Evolutionary conservation across 2,888 invertebrate genomes (phyloP).

Genomic region (Clanis bilineata): DNA sequence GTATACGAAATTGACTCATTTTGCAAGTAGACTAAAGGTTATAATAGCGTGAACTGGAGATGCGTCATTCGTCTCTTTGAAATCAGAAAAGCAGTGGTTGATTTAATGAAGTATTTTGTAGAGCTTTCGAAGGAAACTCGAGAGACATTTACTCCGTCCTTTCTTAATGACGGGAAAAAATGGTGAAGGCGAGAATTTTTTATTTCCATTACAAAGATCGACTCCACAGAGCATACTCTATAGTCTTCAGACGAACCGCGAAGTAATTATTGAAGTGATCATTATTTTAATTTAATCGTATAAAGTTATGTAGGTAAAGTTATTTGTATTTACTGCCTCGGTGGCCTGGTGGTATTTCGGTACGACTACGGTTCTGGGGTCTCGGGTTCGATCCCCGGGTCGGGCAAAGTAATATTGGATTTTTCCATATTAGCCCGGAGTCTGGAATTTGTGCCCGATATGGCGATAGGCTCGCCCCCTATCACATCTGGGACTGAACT

Average conservation of each 20-base stretch:
- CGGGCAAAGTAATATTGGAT: no score
- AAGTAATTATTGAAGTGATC: not conserved
- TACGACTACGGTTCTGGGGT: no score
- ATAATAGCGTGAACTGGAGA: not conserved
- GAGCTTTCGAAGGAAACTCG: slow-evolving; percentile 27
- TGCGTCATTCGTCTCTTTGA: slow-evolving; percentile 16
- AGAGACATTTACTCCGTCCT: slow-evolving; percentile 21
- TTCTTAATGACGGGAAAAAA: slow-evolving; percentile 26
- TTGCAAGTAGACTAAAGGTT: not conserved
- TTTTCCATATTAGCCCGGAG: no score
- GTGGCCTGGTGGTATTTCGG: no score
- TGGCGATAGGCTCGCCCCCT: no score
- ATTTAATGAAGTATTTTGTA: slow-evolving; percentile 33
- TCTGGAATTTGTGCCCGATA: no score
- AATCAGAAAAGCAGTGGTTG: slow-evolving; percentile 20
- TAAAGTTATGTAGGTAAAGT: no score
- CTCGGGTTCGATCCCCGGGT: no score
- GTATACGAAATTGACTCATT: not conserved
- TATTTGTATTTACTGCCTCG: no score
- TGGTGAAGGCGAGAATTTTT: slow-evolving; percentile 18
- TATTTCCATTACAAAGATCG: slow-evolving; percentile 12
- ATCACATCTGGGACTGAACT: no score
- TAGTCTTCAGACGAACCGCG: slow-evolving; percentile 17
- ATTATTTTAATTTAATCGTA: slow-evolving; percentile 12
- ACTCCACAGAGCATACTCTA: slow-evolving; percentile 17